phyloP scores from a whole-genome alignment of 2,113 vertebrate species.

The Aix galericulata region DNA sequence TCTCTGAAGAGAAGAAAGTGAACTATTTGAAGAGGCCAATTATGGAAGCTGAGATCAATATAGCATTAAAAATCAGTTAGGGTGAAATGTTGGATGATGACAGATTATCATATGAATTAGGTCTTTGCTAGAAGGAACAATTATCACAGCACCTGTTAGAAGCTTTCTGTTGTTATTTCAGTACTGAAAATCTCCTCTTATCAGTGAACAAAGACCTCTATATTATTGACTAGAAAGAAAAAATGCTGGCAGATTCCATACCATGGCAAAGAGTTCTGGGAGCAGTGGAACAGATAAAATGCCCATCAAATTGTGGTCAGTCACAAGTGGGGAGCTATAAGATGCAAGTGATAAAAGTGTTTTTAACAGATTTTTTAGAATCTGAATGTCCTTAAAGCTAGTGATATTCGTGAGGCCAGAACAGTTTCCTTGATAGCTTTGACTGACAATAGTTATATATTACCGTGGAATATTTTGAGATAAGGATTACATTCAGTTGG shows the following conservation, averaged over 20 bases:
- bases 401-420: neutral
- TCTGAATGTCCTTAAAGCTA: neutral
- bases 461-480: neutral
- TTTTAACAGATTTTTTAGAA: neutral
- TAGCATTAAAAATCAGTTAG: conserved; percentile 37
- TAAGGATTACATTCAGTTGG: neutral
- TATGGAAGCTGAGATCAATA: conserved; percentile 37
- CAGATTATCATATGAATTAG: conserved; percentile 50
- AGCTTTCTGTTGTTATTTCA: conserved; percentile 19
- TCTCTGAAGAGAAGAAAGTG: neutral
- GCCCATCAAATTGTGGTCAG: neutral
- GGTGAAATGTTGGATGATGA: neutral
- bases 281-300: neutral
- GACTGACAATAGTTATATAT: neutral
- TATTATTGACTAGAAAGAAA: neutral
- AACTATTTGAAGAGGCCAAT: conserved; percentile 14
- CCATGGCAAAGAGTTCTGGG: neutral
- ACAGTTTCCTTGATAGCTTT: neutral
- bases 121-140: conserved; percentile 26
- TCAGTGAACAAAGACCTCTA: neutral
- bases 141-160: conserved; percentile 43
- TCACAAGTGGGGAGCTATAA: neutral
- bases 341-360: neutral
- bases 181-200: neutral
- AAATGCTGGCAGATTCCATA: neutral